Base-by-base conservation (phyloP, 2,888 invertebrate species). In the Eupithecia inturbata region DNA sequence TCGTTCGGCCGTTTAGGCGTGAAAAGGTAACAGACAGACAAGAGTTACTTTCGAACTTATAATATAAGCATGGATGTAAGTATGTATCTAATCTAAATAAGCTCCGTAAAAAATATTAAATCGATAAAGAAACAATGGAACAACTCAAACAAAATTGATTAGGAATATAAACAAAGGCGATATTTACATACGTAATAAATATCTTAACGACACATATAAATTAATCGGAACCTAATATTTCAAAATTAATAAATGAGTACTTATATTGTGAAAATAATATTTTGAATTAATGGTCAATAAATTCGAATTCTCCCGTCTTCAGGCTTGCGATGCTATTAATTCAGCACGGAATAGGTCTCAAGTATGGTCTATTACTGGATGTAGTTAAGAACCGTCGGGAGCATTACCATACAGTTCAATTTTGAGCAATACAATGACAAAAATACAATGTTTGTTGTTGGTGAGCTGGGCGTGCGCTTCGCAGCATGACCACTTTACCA, bases 221-320 rank as follows among this genome's bases (percentile, higher is more conserved):
- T 94, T 94, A 94, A 94, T 94, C 94, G 93, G 93, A 93, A 94
- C 94, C 92, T 94, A 94, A 94, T 94, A 94, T 94, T 94, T 94
- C 94, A 94, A 94, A 94, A 94, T 94, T 94, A 94, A 94, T 94
- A 94, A 94, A 94, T 94, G 94, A 94, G 93, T 94, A 94, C 93
- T 94, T 94, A 94, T 93, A 94, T 94, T 94, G 94, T 94, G 94
- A 94, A 94, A 94, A 94, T 94, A 94, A 94, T 94, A 94, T 94
- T 94, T 94, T 93, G 94, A 93, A 94, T 94, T 94, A 94, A 94
- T 94, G 94, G 94, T 93, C 94, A 92, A 94, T 94, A 94, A 94
- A 94, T 94, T 94, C 93, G 92, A 93, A 94, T 93, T 94, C 94
- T 92, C 93, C 92, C 93, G 94, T 94, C 94, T 92, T 92, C 94